Base-by-base conservation (phyloP, 1,140 invertebrate species). In the Telenomus remus region DNA sequence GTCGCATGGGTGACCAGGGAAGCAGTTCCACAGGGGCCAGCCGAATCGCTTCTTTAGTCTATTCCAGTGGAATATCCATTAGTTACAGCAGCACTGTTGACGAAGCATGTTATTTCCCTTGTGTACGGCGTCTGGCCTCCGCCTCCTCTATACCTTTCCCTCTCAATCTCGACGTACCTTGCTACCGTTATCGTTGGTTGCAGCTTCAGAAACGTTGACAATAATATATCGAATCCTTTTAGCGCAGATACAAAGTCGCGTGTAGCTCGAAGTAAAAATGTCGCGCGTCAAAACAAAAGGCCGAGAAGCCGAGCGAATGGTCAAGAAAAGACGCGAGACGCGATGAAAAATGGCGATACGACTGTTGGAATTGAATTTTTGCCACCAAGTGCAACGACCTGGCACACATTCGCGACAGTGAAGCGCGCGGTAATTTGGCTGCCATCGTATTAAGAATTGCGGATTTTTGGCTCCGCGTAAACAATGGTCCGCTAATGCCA, bases 101-200 rank as follows among this genome's bases (percentile, higher is more conserved):
- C 86, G 86, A 87, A 88, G 85, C 86, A 85, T 84, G 85, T 87
- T 87, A 87, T 88, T 87, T 88, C 86, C 87, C 87, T 81, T 82
- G 87, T 86, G 86, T 85, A 85, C 82, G 78, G 78, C 79, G 83
- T 82, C 81, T 86, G 82, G 80, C 51, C 53, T 75, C 74, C 68
- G 70, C 69, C 64, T 69, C 72, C 75, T 50, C 53, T 51, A n/a
- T n/a, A 33, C 48, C 61, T 59, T 70, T 71, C 66, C 69, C 63
- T 80, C 79, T 71, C 66, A 63, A 74, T 78, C 66, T 71, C 61
- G 39, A 27, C 14, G 39, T 27, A 51, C 47, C 37, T 27, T 27
- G 19, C 56, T 46, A 60, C 53, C 66, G 71, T 69, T 71, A 37
- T 19, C 75, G 47, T 66, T 78, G 72, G 64, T 70, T 71, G 50